phyloP scores from a whole-genome alignment of 1,140 invertebrate species.

The Drosophila suzukii region DNA sequence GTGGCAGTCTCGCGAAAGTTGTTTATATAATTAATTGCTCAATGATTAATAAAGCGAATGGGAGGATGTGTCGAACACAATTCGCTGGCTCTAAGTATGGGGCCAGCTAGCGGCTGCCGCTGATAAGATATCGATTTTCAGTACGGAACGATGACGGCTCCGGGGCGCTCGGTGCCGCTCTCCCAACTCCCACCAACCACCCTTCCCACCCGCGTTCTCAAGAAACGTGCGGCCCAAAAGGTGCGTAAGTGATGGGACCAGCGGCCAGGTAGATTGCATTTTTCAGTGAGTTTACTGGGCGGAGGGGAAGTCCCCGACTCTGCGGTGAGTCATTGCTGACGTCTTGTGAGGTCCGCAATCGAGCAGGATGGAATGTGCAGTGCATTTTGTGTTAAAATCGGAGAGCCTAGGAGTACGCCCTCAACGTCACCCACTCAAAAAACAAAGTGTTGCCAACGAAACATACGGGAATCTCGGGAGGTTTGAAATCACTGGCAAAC shows the following conservation, averaged over 20 bases:
- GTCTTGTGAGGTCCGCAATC: not conserved
- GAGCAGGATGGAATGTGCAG: conserved; percentile 20
- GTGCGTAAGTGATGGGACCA: conserved; percentile 26
- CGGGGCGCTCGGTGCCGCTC: not conserved
- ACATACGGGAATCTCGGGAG: conserved; percentile 10
- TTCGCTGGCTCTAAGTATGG: not conserved
- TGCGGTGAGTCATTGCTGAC: conserved; percentile 51
- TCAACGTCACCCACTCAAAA: not conserved
- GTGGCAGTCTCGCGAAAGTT: not conserved
- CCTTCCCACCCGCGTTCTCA: not conserved
- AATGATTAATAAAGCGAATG: conserved; percentile 10
- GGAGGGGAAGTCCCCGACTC: conserved; percentile 19
- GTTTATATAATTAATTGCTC: conserved; percentile 25
- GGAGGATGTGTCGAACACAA: not conserved
- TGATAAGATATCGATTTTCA: conserved; percentile 76
- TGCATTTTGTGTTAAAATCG: conserved; percentile 47
- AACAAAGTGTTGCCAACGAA: conserved; percentile 41
- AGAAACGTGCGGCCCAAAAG: conserved; percentile 33
- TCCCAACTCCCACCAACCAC: not conserved
- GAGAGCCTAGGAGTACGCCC: conserved; percentile 5
- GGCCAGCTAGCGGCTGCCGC: conserved; percentile 6
- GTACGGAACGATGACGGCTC: conserved; percentile 6
- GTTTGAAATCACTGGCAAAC: not conserved
- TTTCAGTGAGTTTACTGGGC: conserved; percentile 21
- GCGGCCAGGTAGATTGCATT: conserved; percentile 5